Conservation (phyloP, 2,888 invertebrate genomes). For the Apamea epomidion region DNA sequence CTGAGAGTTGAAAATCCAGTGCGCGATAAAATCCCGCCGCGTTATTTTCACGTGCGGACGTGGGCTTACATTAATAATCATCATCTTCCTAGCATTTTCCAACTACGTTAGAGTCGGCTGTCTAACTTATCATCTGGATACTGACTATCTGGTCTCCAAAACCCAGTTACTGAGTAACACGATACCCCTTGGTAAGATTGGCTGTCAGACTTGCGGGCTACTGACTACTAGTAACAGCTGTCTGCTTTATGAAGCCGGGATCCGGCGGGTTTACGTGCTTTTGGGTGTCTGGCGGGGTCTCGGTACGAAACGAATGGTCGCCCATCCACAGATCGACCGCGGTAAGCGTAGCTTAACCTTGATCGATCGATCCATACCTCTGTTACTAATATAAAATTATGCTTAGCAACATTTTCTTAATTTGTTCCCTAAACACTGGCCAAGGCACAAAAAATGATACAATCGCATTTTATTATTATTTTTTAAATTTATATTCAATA, state of each 20-base stretch:
- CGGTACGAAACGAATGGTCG: not conserved
- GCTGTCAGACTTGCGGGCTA: not conserved
- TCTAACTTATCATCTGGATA: too few relatives aligned
- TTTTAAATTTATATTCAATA: slow-evolving; percentile 69
- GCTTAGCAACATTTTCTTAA: slow-evolving; percentile 4
- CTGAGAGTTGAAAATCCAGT: too few relatives aligned
- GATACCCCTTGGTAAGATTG: not conserved
- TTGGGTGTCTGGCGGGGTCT: too few relatives aligned
- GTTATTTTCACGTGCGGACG: too few relatives aligned
- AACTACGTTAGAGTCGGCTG: too few relatives aligned
- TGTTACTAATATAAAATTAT: slow-evolving; percentile 10
- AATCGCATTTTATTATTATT: slow-evolving; percentile 62
- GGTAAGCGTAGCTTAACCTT: not conserved
- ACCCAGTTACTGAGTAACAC: not conserved
- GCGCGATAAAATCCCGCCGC: too few relatives aligned
- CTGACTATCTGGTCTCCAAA: not conserved
- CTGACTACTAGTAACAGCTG: not conserved
- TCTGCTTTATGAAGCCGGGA: not conserved
- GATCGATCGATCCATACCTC: not conserved
- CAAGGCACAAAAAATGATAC: slow-evolving; percentile 73
- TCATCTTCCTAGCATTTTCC: not conserved
- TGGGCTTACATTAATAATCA: not conserved
- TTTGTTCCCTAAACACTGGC: slow-evolving; percentile 77
- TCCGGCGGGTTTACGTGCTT: not conserved
- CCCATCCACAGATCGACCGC: not conserved